Evolutionary conservation across 1,140 invertebrate species (phyloP).

Genomic region (Penaeus indicus): DNA sequence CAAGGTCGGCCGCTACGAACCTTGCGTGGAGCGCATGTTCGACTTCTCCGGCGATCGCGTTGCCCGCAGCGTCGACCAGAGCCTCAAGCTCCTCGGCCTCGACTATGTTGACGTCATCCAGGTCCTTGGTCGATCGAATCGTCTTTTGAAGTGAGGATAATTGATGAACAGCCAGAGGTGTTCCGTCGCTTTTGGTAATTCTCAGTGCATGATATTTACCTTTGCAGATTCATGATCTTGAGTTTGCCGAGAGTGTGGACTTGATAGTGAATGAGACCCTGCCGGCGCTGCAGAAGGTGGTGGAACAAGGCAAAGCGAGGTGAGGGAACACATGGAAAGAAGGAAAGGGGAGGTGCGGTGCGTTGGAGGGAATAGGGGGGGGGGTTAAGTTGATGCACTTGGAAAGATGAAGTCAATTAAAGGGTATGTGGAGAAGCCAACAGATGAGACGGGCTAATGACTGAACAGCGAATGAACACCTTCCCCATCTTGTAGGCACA

Average conservation of each 20-base stretch:
- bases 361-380: background rate
- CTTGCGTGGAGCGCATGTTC: slow-evolving; percentile 89
- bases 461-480: background rate
- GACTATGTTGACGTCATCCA: slow-evolving; percentile 92
- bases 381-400: background rate
- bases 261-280: slow-evolving; percentile 88
- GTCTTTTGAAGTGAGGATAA: background rate
- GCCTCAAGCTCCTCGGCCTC: slow-evolving; percentile 81
- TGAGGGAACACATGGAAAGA: background rate
- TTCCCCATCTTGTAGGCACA: slow-evolving; percentile 71
- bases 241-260: slow-evolving; percentile 85
- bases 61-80: slow-evolving; percentile 81
- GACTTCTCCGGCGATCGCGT: slow-evolving; percentile 87
- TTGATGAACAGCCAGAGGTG: background rate
- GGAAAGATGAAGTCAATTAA: background rate
- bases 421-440: too few species aligned
- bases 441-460: background rate
- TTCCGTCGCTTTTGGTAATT: background rate
- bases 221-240: slow-evolving; percentile 88
- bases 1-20: slow-evolving; percentile 91
- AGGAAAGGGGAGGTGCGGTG: background rate
- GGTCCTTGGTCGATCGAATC: slow-evolving; percentile 71
- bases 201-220: background rate
- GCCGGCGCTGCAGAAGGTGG: slow-evolving; percentile 82
- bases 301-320: slow-evolving; percentile 82